phyloP scores from a whole-genome alignment of 2,797 vertebrate species.

The Benthosema pterotum region DNA sequence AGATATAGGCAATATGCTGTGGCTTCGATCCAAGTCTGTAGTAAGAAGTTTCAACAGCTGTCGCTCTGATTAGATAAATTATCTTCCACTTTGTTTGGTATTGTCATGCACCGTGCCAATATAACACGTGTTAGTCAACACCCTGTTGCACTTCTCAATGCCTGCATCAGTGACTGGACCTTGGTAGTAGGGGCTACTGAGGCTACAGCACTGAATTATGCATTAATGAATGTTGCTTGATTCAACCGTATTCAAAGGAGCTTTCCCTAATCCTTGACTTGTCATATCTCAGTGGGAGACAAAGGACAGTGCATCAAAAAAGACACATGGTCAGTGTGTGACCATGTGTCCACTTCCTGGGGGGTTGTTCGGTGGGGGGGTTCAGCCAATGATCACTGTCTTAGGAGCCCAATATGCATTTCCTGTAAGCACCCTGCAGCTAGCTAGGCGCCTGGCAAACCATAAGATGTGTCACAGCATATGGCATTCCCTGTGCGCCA shows the following conservation, averaged over 20 bases:
- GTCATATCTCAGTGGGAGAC: constrained; percentile 50
- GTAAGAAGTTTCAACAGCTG: constrained; percentile 31
- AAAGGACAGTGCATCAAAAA: constrained; percentile 37
- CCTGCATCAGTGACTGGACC: constrained; percentile 16
- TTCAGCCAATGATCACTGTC: constrained; percentile 56
- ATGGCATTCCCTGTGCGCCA: constrained; percentile 55
- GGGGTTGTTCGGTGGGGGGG: constrained; percentile 34
- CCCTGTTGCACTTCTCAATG: constrained; percentile 8
- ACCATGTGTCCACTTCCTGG: constrained; percentile 72
- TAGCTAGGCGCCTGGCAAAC: constrained; percentile 40
- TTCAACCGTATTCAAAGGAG: constrained; percentile 38
- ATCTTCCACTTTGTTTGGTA: background rate
- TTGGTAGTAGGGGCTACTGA: constrained; percentile 10
- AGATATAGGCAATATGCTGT: constrained; percentile 57
- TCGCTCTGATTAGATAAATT: constrained; percentile 26
- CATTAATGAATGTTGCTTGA: constrained; percentile 19
- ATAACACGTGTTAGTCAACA: constrained; percentile 22
- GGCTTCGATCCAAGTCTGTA: constrained; percentile 15
- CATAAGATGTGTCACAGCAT: constrained; percentile 47
- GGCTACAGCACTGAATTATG: background rate
- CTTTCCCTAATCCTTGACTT: constrained; percentile 1
- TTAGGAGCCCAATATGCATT: constrained; percentile 69
- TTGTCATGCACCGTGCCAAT: constrained; percentile 4
- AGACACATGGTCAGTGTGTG: constrained; percentile 36
- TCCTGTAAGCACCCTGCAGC: constrained; percentile 58